These are phyloP conservation scores for Cricetomys ansorgei DNA, from an alignment of 2,113 vertebrate species.

Conservation along the genomic window DNA sequence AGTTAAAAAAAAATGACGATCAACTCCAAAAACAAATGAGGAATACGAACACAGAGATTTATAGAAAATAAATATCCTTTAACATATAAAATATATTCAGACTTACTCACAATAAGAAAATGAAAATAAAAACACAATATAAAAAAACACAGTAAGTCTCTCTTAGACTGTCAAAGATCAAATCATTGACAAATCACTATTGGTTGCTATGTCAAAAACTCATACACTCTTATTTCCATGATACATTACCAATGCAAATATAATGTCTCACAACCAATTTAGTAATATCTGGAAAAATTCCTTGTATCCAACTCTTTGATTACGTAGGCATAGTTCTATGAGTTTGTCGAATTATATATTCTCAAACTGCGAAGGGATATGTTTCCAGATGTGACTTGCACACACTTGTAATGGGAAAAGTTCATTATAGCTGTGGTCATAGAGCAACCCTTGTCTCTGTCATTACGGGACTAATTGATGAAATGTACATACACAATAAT, in stretches of 20 bases:
- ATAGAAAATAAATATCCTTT: neutral
- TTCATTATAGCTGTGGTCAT: neutral
- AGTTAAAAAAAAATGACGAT: neutral
- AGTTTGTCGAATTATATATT: neutral
- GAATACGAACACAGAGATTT: neutral
- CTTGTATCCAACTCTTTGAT: neutral
- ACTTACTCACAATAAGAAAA: neutral
- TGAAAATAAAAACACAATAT: neutral
- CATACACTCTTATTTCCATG: too few species aligned
- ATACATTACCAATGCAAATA: neutral
- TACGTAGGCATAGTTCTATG: neutral
- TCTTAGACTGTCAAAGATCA: neutral
- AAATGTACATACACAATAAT: neutral
- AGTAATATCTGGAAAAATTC: neutral
- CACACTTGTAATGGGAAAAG: neutral
- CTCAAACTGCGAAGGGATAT: neutral
- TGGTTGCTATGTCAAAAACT: neutral
- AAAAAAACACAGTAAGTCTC: neutral
- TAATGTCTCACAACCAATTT: neutral
- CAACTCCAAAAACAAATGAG: neutral
- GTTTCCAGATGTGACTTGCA: neutral
- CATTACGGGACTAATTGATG: neutral
- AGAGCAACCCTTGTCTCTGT: neutral
- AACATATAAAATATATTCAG: neutral
- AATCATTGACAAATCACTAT: neutral